These are phyloP conservation scores for Drosophila chauvacae DNA, from an alignment of 1,140 invertebrate genomes.

Conservation along the genomic window DNA sequence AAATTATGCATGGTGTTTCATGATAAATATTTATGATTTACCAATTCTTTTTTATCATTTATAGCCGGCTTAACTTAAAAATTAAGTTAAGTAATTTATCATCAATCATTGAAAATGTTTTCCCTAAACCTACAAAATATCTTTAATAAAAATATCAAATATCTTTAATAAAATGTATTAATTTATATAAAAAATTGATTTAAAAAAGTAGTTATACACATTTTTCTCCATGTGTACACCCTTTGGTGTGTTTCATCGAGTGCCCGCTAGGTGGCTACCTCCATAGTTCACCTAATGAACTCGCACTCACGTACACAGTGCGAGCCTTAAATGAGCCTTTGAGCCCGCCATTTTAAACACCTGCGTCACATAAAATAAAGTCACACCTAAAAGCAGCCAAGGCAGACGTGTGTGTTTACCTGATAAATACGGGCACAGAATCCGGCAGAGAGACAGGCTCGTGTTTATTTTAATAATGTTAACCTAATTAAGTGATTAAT, in stretches of 20 bases:
- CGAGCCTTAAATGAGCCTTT: slow-evolving; percentile 26
- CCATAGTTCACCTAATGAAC: slow-evolving; percentile 60
- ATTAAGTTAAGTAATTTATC: too few species aligned
- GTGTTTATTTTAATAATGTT: slow-evolving; percentile 80
- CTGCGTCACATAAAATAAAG: slow-evolving; percentile 67
- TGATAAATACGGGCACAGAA: slow-evolving; percentile 63
- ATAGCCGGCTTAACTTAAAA: too few species aligned
- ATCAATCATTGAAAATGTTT: too few species aligned
- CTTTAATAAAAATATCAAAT: too few species aligned
- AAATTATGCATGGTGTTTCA: too few species aligned
- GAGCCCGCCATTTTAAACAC: slow-evolving; percentile 56
- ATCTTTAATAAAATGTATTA: too few species aligned
- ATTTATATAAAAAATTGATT: too few species aligned
- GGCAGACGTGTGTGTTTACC: slow-evolving; percentile 25
- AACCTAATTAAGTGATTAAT: slow-evolving; percentile 82
- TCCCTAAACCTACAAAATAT: too few species aligned
- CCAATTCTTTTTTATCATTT: too few species aligned
- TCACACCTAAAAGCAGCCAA: slow-evolving; percentile 31
- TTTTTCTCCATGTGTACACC: not conserved
- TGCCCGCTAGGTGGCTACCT: slow-evolving; percentile 26
- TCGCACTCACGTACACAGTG: slow-evolving; percentile 8
- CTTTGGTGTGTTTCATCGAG: not conserved
- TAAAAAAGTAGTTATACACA: not conserved
- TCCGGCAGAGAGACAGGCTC: slow-evolving; percentile 31
- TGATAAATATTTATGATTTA: too few species aligned